Percentiles rank a stretch among this genome's conserved stretches.
These are phyloP conservation scores for Hydra vulgaris DNA, from an alignment of 30 jellyfish, hydroid and myxozoan genomes.

Conservation along the genomic window DNA sequence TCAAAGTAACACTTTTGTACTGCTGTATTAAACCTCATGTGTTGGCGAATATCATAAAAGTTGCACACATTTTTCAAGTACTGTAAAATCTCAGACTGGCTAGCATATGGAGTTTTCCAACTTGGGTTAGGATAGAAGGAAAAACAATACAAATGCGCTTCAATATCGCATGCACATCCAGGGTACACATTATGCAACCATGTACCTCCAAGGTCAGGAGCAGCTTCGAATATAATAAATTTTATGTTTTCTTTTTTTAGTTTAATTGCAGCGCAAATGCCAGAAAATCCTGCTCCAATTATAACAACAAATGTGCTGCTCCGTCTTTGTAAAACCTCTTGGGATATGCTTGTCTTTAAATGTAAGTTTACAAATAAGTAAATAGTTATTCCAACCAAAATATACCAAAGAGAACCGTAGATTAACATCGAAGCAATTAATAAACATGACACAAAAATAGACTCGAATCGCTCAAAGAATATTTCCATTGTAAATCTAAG, in stretches of 20 bases:
- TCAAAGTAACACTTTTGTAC: not conserved
- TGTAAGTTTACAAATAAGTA: no score
- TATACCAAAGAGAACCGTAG: not conserved
- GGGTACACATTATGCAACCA: constrained; percentile 1
- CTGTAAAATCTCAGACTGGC: not conserved
- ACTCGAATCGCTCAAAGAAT: no score
- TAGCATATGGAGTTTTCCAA: not conserved
- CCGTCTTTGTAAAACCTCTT: not conserved
- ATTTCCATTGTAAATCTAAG: no score
- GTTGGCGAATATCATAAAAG: not conserved
- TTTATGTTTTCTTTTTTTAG: not conserved
- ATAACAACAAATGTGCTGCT: not conserved
- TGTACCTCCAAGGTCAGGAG: not conserved
- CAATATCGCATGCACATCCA: not conserved
- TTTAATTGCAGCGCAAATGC: not conserved
- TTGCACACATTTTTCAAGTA: not conserved
- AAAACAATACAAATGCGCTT: not conserved
- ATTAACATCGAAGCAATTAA: no score
- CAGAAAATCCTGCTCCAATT: constrained; percentile 1
- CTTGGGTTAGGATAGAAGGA: not conserved
- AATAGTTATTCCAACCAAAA: not conserved
- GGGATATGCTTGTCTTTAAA: not conserved
- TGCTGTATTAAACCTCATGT: not conserved
- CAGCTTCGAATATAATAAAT: not conserved
- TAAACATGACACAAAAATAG: no score